Evolutionary conservation across 1,140 invertebrate genomes (phyloP), one percentile per base, ranked within the genome.

Genomic region (Coptotermes formosanus): DNA sequence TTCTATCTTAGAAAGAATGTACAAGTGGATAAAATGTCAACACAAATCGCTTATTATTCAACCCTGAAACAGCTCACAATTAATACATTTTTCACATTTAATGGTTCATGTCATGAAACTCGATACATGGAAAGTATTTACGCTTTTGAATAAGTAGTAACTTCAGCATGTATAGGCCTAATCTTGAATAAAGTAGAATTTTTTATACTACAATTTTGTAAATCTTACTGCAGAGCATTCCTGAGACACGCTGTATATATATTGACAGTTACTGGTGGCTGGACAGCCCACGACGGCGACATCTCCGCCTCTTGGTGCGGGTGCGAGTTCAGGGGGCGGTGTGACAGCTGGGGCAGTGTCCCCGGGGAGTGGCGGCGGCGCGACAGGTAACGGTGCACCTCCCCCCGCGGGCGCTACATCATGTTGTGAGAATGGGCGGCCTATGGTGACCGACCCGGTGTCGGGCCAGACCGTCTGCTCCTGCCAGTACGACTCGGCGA

Each of bases 391-490:
- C 21, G 93, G 93, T 45, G 95, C 64, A 25, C 95, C n/a, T 91
- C 96, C 30, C 95, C 95, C 87, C 95, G 95, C 4, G 95, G 91
- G 92, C 87, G 91, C 91, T 69, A 93, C 93, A 32, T 94, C 95
- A 85, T 98, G 97, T 91, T 98, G 97, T 92, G 97, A 98, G 90
- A 97, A 97, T 87, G 97, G 97, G 30, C 94, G 97, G 85, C 97
- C 97, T 86, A 95, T 98, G 89, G 96, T 98, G 93, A 98, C 97
- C 59, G 97, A 99, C 91, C 97, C 97, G 0, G 96, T 98, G 52
- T 98, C 97, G n/a, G 98, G 98, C 30, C 97, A 98, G 90, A 97
- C 97, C 25, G 96, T 98, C 82, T 99, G 97, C 92, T 98, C 97
- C 86, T 98, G 98, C 92, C 97, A 98, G 91, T 98, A 98, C 92